Base-by-base conservation (phyloP, 2,797 vertebrate species). In the Cephalopachus bancanus region DNA sequence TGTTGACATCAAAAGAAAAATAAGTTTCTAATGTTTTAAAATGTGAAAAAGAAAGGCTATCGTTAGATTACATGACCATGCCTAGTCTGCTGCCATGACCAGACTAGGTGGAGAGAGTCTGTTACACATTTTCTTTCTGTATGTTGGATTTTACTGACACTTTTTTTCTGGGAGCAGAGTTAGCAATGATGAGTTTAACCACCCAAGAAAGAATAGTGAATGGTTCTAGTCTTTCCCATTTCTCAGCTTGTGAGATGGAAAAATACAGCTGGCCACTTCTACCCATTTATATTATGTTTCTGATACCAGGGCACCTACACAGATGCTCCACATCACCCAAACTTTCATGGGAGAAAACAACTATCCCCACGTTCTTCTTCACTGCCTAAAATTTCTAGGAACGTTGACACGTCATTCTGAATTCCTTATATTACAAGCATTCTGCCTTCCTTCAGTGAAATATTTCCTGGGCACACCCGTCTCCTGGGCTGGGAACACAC, bases 261-360 rank as follows among this genome's bases (percentile, higher is more conserved):
- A 88, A 22, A 14, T 11, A 74, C 3, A 62, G 2, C 20, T 53
- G 14, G 37, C 26, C 30, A 51, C 9, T 2, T 57, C 78, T 33
- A 8, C 37, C 26, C 3, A 4, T 8, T 79, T 20, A 10, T 53
- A 33, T 15, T 30, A 33, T 11, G 5, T 22, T 37, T 86, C 33
- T 5, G 5, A 86, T 37, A 28, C 1, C 0, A 15, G 15, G 3
- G 4, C 4, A 51, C 15, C 10, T 4, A 33, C 12, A 16, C 7
- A 3, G 10, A 16, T 1, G 1, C 1, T 28, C 10, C 7, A 28
- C 33, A 33, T 22, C 62, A 33, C 14, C 20, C 3, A 10, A 6
- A 3, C 33, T 37, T 30, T 30, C 67, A 51, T 1, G 22, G 65
- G 24, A 49, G 30, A 28, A 76, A 17, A 49, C 14, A 51, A 2